Percentiles rank a stretch among this genome's conserved stretches.
These are phyloP conservation scores for Fragum whitleyi DNA, from an alignment of 2,888 invertebrate species.

Conservation along the genomic window DNA sequence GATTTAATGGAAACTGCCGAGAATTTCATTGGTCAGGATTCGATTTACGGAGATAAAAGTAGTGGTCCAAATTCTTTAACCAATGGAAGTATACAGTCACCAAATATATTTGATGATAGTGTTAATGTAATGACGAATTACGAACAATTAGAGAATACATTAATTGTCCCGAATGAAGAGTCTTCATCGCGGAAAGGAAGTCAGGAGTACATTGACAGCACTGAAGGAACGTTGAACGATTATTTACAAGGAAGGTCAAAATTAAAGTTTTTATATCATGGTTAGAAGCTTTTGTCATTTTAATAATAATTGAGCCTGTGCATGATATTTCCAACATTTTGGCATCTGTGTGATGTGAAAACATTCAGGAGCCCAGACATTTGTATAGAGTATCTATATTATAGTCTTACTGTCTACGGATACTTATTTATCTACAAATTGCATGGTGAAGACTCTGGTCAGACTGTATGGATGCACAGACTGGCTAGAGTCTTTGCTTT, in stretches of 20 bases:
- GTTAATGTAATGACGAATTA: constrained; percentile 41
- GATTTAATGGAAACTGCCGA: constrained; percentile 63
- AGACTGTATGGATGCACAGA: no score
- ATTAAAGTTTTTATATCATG: constrained; percentile 60
- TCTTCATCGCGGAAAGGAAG: constrained; percentile 39
- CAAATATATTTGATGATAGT: constrained; percentile 23
- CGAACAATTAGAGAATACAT: constrained; percentile 38
- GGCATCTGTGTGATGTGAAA: no score
- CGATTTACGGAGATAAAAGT: background rate
- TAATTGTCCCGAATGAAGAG: constrained; percentile 1
- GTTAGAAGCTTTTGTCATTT: no score
- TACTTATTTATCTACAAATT: no score
- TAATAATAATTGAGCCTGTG: no score
- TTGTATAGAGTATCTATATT: no score
- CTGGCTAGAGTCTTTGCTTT: no score
- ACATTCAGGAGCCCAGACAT: no score
- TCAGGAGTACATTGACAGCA: constrained; percentile 54
- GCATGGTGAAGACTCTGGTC: no score
- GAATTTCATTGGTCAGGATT: constrained; percentile 44
- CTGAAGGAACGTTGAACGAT: constrained; percentile 47
- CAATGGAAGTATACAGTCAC: constrained; percentile 10
- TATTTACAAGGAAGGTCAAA: constrained; percentile 60
- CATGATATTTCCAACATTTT: no score
- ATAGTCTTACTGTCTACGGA: no score
- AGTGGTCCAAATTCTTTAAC: background rate